phyloP scores from a whole-genome alignment of 2,113 vertebrate genomes.

The Hymenochirus boettgeri region DNA sequence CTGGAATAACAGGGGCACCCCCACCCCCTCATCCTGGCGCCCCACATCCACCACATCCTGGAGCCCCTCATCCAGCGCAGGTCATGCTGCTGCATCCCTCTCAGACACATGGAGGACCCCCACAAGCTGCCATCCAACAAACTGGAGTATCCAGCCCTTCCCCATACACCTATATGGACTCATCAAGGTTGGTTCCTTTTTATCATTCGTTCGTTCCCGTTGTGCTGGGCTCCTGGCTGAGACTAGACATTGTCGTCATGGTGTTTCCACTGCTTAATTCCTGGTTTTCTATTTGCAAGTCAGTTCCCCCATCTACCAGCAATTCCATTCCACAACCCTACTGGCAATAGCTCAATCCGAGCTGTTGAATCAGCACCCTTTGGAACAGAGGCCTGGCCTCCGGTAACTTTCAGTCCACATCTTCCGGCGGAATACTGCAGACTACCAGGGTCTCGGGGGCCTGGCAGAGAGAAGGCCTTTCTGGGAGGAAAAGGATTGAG shows the following conservation, averaged over 20 bases:
- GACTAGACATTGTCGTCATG: too few relatives aligned
- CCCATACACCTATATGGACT: conserved; percentile 82
- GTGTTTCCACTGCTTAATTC: too few relatives aligned
- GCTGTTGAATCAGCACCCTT: conserved; percentile 4
- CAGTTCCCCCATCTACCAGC: conserved; percentile 77
- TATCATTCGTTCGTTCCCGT: too few relatives aligned
- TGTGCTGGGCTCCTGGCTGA: too few relatives aligned
- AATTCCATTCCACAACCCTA: conserved; percentile 74
- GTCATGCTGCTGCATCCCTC: conserved; percentile 82
- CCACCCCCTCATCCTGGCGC: conserved; percentile 76
- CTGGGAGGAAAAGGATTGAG: conserved; percentile 4
- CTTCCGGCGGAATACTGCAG: conserved; percentile 59
- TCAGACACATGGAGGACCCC: conserved; percentile 77
- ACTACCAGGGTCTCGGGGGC: conserved; percentile 50
- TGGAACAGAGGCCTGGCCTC: conserved; percentile 27
- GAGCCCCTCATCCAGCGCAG: too few relatives aligned
- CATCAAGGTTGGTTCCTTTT: conserved; percentile 69
- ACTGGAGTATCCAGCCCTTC: conserved; percentile 66
- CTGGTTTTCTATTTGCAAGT: conserved; percentile 61
- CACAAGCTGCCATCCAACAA: conserved; percentile 71
- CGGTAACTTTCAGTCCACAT: conserved; percentile 48
- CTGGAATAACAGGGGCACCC: conserved; percentile 73
- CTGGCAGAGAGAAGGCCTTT: too few relatives aligned
- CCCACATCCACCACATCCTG: conserved; percentile 65
- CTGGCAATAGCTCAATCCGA: conserved; percentile 88